phyloP scores from a whole-genome alignment of 2,888 invertebrate species.

The Eretmocerus hayati region DNA sequence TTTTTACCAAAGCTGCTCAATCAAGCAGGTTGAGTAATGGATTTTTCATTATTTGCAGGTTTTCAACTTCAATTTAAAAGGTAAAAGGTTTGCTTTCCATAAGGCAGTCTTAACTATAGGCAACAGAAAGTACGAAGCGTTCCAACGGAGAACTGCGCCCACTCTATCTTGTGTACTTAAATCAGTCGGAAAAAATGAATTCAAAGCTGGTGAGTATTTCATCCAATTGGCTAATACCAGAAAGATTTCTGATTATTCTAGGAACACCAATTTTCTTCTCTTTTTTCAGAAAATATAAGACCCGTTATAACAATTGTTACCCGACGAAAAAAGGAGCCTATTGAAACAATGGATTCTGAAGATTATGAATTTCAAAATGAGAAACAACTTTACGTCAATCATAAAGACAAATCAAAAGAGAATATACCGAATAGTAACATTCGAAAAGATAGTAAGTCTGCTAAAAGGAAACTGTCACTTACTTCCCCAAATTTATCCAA shows the following conservation, averaged over 20 bases:
- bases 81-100: constrained; percentile 11
- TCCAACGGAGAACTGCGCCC: constrained; percentile 1
- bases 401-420: too few species aligned
- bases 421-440: too few species aligned
- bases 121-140: constrained; percentile 6
- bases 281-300: constrained; percentile 16
- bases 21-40: too few species aligned
- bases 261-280: background rate
- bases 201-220: constrained; percentile 11
- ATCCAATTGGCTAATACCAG: background rate
- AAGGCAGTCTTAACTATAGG: constrained; percentile 9
- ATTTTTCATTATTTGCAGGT: constrained; percentile 12
- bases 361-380: background rate
- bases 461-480: background rate
- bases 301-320: constrained; percentile 9
- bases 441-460: background rate
- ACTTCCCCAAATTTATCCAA: too few species aligned
- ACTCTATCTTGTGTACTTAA: constrained; percentile 13
- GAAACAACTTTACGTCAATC: too few species aligned
- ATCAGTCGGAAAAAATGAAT: constrained; percentile 3
- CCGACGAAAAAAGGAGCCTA: constrained; percentile 6
- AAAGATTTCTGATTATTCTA: background rate
- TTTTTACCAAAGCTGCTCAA: too few species aligned
- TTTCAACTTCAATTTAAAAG: constrained; percentile 13
- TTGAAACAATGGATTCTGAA: constrained; percentile 1